Evolutionary conservation across 1,140 invertebrate genomes (phyloP).

Genomic region (Brachionus rubens): DNA sequence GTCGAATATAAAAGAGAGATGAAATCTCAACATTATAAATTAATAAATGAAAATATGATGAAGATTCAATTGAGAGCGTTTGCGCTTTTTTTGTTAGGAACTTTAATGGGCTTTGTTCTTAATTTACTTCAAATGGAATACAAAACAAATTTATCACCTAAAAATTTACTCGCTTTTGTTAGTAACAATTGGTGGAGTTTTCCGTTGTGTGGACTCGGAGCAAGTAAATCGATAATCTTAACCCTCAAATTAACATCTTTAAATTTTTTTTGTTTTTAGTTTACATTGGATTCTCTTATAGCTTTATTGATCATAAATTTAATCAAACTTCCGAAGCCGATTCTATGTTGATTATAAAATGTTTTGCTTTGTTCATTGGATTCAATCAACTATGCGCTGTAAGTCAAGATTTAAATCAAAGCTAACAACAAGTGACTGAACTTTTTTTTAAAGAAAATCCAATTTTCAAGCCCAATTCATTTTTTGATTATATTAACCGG

Average conservation of each 20-base stretch:
- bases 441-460: conserved; percentile 44
- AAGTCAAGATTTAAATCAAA: too few species aligned
- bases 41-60: too few species aligned
- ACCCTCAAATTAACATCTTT: neutral
- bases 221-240: neutral
- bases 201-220: conserved; percentile 24
- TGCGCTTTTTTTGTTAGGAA: conserved; percentile 3
- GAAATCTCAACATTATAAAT: too few species aligned
- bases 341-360: conserved; percentile 33
- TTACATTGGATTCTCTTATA: conserved; percentile 33
- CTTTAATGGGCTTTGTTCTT: conserved; percentile 28
- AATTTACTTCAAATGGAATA: conserved; percentile 35
- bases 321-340: conserved; percentile 4
- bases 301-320: conserved; percentile 33
- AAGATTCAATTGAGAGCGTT: neutral
- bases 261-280: neutral
- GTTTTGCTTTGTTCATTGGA: conserved; percentile 35
- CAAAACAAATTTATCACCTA: conserved; percentile 27
- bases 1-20: too few species aligned
- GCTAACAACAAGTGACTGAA: too few species aligned
- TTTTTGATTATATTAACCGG: conserved; percentile 12
- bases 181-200: conserved; percentile 31
- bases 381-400: conserved; percentile 38
- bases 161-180: neutral
- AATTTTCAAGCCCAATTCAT: conserved; percentile 33